A percentile compares a stretch with the other conserved stretches of the same genome.
Evolutionary conservation across 1,140 invertebrate species (phyloP).

Genomic region (Diachasma alloeum): DNA sequence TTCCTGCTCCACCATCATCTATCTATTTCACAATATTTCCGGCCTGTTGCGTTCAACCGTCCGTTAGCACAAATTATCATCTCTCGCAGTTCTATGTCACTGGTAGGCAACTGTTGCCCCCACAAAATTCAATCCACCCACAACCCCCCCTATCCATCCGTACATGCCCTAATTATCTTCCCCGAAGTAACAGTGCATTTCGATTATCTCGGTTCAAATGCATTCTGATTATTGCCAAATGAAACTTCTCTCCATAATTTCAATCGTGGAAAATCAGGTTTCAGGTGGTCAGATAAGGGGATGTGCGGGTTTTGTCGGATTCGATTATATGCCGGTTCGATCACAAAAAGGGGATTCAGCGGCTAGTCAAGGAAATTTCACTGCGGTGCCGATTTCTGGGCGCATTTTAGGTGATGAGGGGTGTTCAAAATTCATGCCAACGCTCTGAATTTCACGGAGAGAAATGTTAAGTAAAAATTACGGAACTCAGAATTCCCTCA

Average conservation of each 20-base stretch:
- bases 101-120: not conserved
- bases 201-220: constrained; percentile 22
- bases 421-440: too few species aligned
- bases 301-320: not conserved
- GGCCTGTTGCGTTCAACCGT: constrained; percentile 38
- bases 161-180: constrained; percentile 23
- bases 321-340: not conserved
- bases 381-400: too few species aligned
- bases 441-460: too few species aligned
- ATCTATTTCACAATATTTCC: constrained; percentile 44
- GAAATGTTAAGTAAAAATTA: too few species aligned
- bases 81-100: not conserved
- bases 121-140: not conserved
- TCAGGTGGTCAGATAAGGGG: not conserved
- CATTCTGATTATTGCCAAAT: constrained; percentile 17
- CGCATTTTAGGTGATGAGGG: too few species aligned
- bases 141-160: not conserved
- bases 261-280: constrained; percentile 1
- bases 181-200: constrained; percentile 6
- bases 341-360: not conserved
- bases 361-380: not conserved
- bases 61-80: constrained; percentile 33
- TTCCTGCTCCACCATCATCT: constrained; percentile 37
- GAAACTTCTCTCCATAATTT: not conserved
- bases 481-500: too few species aligned